Conservation (phyloP, 2,113 vertebrate genomes). For the Corapipo altera region DNA sequence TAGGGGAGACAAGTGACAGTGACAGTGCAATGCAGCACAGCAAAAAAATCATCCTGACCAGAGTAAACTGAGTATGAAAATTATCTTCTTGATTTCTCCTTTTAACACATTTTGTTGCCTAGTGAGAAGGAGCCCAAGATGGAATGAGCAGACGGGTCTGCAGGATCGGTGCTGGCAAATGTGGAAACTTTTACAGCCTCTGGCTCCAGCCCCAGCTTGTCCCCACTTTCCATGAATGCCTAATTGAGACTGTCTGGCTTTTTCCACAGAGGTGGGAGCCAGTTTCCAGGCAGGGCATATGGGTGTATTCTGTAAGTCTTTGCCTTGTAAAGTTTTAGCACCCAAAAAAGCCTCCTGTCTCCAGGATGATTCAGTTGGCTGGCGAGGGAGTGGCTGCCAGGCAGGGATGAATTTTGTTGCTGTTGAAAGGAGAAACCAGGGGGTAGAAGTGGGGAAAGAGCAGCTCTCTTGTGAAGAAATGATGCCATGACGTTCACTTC, state of each 20-base stretch:
- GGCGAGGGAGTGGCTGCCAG: neutral
- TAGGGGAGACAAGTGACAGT: neutral
- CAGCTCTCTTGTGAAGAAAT: neutral
- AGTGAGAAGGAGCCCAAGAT: neutral
- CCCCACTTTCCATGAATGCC: conserved; percentile 47
- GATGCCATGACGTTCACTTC: neutral
- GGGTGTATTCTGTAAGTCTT: conserved; percentile 26
- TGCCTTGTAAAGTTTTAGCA: conserved; percentile 41
- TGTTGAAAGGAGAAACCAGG: neutral
- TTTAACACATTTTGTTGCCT: conserved; percentile 10
- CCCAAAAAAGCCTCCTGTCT: neutral
- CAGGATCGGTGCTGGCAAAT: neutral
- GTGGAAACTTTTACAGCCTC: conserved; percentile 33
- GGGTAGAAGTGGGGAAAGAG: neutral
- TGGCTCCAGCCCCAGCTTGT: neutral
- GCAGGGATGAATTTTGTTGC: neutral
- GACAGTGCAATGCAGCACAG: neutral
- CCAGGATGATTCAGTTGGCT: conserved; percentile 18
- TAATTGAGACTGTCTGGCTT: conserved; percentile 46
- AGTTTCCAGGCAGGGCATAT: conserved; percentile 54
- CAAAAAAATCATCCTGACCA: neutral
- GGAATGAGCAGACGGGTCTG: conserved; percentile 5
- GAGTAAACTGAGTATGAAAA: neutral
- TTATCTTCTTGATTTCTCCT: neutral
- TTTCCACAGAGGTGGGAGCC: conserved; percentile 22